Evolutionary conservation across 1,140 invertebrate genomes (phyloP), one percentile per base, ranked within the genome.

Genomic region (Drosophila obscura): DNA sequence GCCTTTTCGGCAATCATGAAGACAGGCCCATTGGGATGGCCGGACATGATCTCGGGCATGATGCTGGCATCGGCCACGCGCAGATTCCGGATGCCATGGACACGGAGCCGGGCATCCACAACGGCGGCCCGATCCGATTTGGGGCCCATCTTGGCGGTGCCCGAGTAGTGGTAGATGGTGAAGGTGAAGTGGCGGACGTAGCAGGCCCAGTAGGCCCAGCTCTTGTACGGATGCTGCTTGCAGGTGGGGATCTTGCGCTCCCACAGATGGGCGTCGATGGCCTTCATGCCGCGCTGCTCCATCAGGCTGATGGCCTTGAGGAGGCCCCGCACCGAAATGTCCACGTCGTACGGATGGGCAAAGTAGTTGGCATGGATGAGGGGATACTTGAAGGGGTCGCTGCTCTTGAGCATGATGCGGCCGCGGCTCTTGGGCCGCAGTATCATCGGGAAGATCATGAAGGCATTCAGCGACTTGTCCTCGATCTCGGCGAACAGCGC

Each of bases 121-220:
- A 97, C 96, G 4, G 96, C 94, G 0, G 93, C 92, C 4, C 93
- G 92, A 90, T 97, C 96, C 2, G 80, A 92, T 13, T 79, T 64
- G 0, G 94, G 94, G 0, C 96, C 97, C 97, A 98, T 98, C 92
- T 96, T 97, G 84, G 96, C 96, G 0, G 96, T 97, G 0, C 96
- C 96, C 2, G 94, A 94, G 24, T 95, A 95, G 89, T 97, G 96
- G 77, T 95, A 96, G 49, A 97, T 95, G 1, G 94, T 96, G 22
- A 94, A 93, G 0, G 96, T 95, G 24, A 96, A 94, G 60, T 94
- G 93, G 22, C 93, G 93, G 0, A 94, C 92, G 45, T 95, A 93
- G 91, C 96, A 97, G 26, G 94, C 94, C 93, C 96, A 96, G 84
- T 97, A 97, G 11, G 92, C 93, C 73, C 95, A 94, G 1, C 94